Evolutionary conservation across 1,140 invertebrate species (phyloP).

Genomic region (Pantala flavescens): DNA sequence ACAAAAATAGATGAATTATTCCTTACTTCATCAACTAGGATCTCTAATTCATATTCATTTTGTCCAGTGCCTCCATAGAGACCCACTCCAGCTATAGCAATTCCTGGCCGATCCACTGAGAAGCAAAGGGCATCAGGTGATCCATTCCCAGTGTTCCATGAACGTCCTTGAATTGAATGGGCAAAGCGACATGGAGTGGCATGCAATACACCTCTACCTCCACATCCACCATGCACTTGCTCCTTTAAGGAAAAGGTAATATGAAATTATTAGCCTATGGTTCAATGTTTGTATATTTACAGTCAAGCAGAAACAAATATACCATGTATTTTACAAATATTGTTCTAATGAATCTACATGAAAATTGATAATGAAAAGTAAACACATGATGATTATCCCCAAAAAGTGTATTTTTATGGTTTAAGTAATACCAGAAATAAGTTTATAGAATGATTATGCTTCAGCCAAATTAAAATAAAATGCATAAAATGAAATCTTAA

Average conservation of each 20-base stretch:
- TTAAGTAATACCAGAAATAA: too few relatives aligned
- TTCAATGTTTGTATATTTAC: not conserved
- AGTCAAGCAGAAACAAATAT: conserved; percentile 16
- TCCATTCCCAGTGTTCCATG: conserved; percentile 95
- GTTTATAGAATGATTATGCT: too few relatives aligned
- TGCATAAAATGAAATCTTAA: too few relatives aligned
- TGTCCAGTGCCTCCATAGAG: conserved; percentile 80
- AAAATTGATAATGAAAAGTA: too few relatives aligned
- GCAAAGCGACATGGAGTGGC: conserved; percentile 84
- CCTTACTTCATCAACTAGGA: conserved; percentile 63
- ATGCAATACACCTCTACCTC: conserved; percentile 58
- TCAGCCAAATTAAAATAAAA: too few relatives aligned
- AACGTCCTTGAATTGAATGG: conserved; percentile 72
- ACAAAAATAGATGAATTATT: not conserved
- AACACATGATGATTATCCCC: too few relatives aligned
- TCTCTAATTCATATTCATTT: conserved; percentile 84
- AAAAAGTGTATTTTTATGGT: too few relatives aligned
- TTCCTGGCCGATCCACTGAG: conserved; percentile 78
- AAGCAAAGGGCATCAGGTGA: conserved; percentile 95
- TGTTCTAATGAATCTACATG: too few relatives aligned
- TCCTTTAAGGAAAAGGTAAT: conserved; percentile 35
- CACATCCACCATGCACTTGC: conserved; percentile 49
- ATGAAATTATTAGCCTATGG: not conserved
- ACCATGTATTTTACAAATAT: too few relatives aligned
- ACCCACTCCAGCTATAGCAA: conserved; percentile 70